A percentile compares a stretch with the other conserved stretches of the same genome.
Evolutionary conservation across 2,797 vertebrate genomes (phyloP).

Genomic region (Malurus splendens): DNA sequence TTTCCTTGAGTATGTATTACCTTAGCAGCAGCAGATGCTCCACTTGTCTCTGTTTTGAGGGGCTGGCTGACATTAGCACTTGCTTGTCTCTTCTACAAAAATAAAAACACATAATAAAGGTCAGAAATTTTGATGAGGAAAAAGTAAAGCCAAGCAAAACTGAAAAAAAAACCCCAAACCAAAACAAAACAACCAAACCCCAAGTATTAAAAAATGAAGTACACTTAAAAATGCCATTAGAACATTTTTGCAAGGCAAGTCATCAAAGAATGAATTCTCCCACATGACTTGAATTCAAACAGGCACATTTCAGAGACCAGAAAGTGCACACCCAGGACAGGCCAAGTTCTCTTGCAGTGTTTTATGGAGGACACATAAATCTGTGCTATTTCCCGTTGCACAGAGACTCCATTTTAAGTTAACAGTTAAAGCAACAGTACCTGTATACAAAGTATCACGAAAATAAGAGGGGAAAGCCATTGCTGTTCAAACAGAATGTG

Average conservation of each 20-base stretch:
- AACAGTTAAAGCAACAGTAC: neutral
- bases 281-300: neutral
- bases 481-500: neutral
- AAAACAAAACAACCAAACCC: rapidly evolving
- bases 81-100: conserved; percentile 42
- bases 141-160: neutral
- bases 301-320: neutral
- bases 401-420: neutral
- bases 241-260: neutral
- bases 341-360: neutral
- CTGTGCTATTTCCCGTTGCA: neutral
- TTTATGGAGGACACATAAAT: rapidly evolving
- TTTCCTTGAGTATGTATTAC: neutral
- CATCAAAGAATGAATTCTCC: neutral
- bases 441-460: neutral
- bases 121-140: neutral
- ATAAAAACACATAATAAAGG: neutral
- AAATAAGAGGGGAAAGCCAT: neutral
- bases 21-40: neutral
- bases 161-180: neutral
- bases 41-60: neutral
- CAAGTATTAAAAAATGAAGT: neutral
- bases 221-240: neutral
- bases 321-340: neutral
- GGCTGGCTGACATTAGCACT: neutral